A percentile compares a stretch with the other conserved stretches of the same genome.
Conservation (phyloP, 2,113 vertebrate genomes). For the Seriola rivoliana region DNA sequence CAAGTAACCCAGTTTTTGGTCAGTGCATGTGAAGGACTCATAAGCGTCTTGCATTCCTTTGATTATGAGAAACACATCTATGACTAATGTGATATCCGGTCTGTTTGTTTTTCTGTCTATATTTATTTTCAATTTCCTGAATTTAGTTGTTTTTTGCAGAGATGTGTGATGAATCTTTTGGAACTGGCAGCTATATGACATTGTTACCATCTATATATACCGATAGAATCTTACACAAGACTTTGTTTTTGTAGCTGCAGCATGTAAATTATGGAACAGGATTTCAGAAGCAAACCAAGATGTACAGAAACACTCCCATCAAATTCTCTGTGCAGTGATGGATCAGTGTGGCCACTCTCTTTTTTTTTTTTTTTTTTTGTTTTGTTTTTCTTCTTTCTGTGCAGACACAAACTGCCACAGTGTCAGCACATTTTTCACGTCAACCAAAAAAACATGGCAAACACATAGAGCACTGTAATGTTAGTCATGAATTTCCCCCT, state of each 20-base stretch:
- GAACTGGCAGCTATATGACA: not conserved
- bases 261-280: not conserved
- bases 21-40: slow-evolving; percentile 32
- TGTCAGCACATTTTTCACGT: slow-evolving; percentile 9
- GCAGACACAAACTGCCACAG: not conserved
- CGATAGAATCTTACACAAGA: not conserved
- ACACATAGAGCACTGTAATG: not conserved
- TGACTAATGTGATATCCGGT: not conserved
- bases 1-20: slow-evolving; percentile 56
- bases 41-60: not conserved
- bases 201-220: not conserved
- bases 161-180: not conserved
- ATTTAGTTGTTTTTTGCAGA: not conserved
- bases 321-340: not conserved
- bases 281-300: not conserved
- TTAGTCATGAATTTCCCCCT: not conserved
- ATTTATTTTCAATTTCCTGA: not conserved
- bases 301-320: not conserved
- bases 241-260: not conserved
- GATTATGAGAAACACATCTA: not conserved
- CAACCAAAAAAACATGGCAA: slow-evolving; percentile 6
- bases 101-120: not conserved
- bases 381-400: not conserved
- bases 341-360: not conserved
- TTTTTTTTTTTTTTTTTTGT: not conserved